phyloP scores from a whole-genome alignment of 2,113 vertebrate genomes.

The Egretta garzetta region DNA sequence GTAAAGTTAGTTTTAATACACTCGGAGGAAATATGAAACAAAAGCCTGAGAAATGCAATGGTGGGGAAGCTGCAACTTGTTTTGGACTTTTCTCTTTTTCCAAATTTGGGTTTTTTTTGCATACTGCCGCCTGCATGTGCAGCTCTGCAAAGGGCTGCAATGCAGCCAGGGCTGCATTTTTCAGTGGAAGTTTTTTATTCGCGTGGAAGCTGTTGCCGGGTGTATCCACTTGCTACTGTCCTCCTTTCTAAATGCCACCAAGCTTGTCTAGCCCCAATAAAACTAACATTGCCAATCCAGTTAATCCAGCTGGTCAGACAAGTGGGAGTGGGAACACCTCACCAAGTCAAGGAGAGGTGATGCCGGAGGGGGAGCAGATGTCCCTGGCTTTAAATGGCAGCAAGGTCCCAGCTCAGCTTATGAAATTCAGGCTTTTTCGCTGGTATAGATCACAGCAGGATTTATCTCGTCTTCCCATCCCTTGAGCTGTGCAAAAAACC shows the following conservation, averaged over 20 bases:
- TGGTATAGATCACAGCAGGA: background rate
- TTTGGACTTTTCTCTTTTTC: background rate
- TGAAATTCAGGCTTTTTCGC: background rate
- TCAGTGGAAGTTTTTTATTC: background rate
- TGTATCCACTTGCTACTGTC: background rate
- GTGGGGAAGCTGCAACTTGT: background rate
- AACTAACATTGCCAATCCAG: background rate
- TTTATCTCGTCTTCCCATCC: background rate
- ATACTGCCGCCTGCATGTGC: background rate
- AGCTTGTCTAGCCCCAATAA: background rate
- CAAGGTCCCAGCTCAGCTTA: background rate
- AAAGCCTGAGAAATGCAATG: background rate
- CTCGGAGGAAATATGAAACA: background rate
- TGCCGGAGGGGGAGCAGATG: too few species aligned
- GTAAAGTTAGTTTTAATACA: background rate
- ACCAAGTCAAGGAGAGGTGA: background rate
- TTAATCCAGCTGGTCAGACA: background rate
- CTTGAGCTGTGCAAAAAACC: background rate
- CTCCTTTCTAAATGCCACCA: background rate
- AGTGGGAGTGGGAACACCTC: background rate
- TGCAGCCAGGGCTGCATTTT: background rate
- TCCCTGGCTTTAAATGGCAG: background rate
- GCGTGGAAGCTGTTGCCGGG: background rate
- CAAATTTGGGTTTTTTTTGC: background rate
- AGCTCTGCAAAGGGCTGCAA: background rate